Conservation (phyloP, 1,140 invertebrate species). For the Psilanteris sp. region DNA sequence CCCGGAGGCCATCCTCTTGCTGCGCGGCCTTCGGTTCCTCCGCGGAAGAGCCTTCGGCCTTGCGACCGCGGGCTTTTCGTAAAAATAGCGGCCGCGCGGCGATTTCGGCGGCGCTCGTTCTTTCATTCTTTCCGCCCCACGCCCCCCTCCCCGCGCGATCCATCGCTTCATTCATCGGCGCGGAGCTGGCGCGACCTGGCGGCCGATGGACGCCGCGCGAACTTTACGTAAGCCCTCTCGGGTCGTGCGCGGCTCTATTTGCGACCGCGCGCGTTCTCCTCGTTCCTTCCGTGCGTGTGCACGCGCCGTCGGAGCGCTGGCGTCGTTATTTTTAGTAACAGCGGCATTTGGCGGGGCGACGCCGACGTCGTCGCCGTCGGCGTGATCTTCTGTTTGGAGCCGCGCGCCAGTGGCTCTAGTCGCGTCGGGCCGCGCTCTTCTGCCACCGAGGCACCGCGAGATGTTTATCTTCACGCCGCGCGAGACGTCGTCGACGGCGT, state of each 20-base stretch:
- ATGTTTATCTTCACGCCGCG: constrained; percentile 74
- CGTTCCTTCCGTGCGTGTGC: constrained; percentile 11
- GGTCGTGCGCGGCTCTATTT: constrained; percentile 35
- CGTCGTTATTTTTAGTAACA: constrained; percentile 19
- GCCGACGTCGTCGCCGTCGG: constrained; percentile 38
- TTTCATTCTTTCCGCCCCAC: no score
- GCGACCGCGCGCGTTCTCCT: constrained; percentile 25
- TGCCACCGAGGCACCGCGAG: constrained; percentile 29
- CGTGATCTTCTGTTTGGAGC: constrained; percentile 8
- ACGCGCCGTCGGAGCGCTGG: constrained; percentile 12
- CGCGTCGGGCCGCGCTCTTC: constrained; percentile 71
- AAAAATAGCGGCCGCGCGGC: no score
- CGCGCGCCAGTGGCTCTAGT: constrained; percentile 72
- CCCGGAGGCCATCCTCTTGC: no score
- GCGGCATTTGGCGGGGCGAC: constrained; percentile 41
- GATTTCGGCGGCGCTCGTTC: constrained; percentile 5
- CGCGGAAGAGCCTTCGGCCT: no score
- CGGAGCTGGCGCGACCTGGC: constrained; percentile 2
- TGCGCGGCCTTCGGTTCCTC: no score
- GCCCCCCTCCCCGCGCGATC: no score
- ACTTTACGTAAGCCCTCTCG: constrained; percentile 8
- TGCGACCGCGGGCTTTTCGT: no score
- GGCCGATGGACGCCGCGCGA: not conserved
- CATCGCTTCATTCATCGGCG: constrained; percentile 1
- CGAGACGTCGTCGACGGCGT: no score